These are phyloP conservation scores for Polyommatus icarus DNA, from an alignment of 2,888 invertebrate species.

Conservation along the genomic window DNA sequence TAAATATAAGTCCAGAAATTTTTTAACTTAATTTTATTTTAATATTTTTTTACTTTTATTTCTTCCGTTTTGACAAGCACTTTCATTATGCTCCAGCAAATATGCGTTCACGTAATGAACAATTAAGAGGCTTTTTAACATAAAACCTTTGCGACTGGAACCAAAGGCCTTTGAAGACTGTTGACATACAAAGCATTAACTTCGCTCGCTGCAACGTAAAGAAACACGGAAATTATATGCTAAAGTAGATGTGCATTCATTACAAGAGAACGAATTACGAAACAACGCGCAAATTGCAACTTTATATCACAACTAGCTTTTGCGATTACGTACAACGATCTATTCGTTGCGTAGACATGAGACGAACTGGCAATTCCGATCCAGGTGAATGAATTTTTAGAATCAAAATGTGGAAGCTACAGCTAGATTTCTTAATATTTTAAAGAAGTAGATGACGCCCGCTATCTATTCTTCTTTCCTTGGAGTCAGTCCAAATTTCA, in stretches of 20 bases:
- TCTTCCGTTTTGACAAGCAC: not conserved
- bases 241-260: conserved; percentile 41
- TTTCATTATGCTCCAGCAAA: not conserved
- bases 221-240: conserved; percentile 43
- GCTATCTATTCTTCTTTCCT: too few relatives aligned
- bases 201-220: conserved; percentile 43
- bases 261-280: conserved; percentile 42
- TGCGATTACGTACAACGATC: conserved; percentile 31
- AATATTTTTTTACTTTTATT: not conserved
- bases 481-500: too few relatives aligned
- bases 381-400: not conserved
- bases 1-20: not conserved
- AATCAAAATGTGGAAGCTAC: not conserved
- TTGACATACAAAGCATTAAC: conserved; percentile 44
- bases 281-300: conserved; percentile 34
- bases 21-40: not conserved
- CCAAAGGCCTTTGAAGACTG: conserved; percentile 44
- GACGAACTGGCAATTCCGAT: not conserved
- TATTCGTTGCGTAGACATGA: not conserved
- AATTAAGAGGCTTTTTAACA: conserved; percentile 34
- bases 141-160: conserved; percentile 42
- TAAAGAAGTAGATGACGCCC: too few relatives aligned
- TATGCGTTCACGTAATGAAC: conserved; percentile 20
- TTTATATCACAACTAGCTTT: conserved; percentile 25
- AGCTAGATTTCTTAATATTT: too few relatives aligned